Conservation (phyloP, 2,797 vertebrate species). For the Petrocephalus sullivani region DNA sequence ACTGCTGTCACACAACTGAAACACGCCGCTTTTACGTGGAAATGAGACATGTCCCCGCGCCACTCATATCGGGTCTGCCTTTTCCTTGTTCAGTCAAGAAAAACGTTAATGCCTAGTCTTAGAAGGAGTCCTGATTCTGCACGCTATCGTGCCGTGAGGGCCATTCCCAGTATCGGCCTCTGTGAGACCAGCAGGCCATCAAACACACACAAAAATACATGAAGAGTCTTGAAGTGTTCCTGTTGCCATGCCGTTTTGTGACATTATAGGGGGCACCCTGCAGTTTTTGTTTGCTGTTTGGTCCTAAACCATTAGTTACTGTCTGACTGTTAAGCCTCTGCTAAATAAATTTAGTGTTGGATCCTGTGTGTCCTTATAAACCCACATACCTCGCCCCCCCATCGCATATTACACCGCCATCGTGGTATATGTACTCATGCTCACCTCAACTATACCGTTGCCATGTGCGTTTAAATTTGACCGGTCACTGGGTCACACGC, state of each 20-base stretch:
- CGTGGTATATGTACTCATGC: neutral
- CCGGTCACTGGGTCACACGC: neutral
- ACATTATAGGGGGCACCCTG: neutral
- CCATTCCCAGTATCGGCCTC: neutral
- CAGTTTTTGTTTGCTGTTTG: neutral
- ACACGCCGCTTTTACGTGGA: neutral
- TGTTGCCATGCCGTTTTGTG: neutral
- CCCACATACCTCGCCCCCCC: neutral
- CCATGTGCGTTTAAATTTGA: neutral
- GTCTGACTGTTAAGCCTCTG: neutral
- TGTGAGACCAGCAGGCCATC: neutral
- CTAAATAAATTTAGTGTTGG: neutral
- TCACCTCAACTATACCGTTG: neutral
- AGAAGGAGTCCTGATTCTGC: neutral
- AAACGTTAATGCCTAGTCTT: neutral
- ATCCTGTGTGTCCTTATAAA: neutral
- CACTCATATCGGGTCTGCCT: neutral
- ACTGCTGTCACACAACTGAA: neutral
- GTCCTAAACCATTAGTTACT: neutral
- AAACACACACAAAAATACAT: neutral
- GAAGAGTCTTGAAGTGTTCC: neutral
- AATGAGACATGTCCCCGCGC: neutral
- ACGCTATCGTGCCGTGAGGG: neutral
- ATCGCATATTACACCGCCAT: neutral
- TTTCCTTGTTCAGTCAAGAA: neutral